Evolutionary conservation across 2,888 invertebrate species (phyloP).

Genomic region (Drosophila koepferae): DNA sequence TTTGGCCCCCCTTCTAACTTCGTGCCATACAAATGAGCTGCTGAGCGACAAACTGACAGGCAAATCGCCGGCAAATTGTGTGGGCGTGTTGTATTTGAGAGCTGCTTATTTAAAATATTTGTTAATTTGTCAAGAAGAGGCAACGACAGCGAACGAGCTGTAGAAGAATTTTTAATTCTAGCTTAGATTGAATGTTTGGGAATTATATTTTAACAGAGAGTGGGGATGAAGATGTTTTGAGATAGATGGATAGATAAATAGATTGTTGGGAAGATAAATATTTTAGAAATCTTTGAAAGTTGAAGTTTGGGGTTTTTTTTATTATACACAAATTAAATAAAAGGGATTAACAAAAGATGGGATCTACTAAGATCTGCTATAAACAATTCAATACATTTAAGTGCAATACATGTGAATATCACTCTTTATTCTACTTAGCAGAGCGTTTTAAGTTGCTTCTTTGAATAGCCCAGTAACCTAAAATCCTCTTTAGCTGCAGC

Average conservation of each 20-base stretch:
- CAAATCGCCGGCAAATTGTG: slow-evolving; percentile 38
- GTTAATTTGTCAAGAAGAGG: slow-evolving; percentile 33
- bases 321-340: too few relatives aligned
- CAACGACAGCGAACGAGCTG: not conserved
- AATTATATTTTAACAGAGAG: not conserved
- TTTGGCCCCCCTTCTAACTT: slow-evolving; percentile 4
- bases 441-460: not conserved
- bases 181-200: not conserved
- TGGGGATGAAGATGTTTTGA: not conserved
- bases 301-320: too few relatives aligned
- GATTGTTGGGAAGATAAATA: too few relatives aligned
- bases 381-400: not conserved
- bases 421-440: not conserved
- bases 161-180: slow-evolving; percentile 17
- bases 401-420: not conserved
- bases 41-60: slow-evolving; percentile 38
- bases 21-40: slow-evolving; percentile 40
- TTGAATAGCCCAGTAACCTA: slow-evolving; percentile 62
- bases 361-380: not conserved
- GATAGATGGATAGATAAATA: not conserved
- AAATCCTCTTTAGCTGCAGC: slow-evolving; percentile 58
- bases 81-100: slow-evolving; percentile 41
- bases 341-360: too few relatives aligned
- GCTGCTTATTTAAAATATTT: slow-evolving; percentile 37
- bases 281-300: too few relatives aligned